Percentiles rank a stretch among this genome's conserved stretches.
These are phyloP conservation scores for Schizothorax lantsangensis DNA, from an alignment of 2,797 vertebrate species.

Conservation along the genomic window DNA sequence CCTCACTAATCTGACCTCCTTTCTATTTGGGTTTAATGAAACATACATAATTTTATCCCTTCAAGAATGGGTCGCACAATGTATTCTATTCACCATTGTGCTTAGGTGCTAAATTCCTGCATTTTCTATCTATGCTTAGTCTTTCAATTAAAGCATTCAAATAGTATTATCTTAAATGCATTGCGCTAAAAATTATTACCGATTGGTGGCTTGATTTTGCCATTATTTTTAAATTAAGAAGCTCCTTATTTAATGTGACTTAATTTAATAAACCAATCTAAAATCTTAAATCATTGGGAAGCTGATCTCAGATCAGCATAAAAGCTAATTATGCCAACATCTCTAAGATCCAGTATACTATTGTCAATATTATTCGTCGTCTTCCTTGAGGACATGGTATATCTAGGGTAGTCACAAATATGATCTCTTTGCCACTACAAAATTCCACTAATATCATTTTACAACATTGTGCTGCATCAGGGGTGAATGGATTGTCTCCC, in stretches of 20 bases:
- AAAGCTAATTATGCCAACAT: constrained; percentile 11
- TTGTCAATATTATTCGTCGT: constrained; percentile 9
- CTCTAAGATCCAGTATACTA: constrained; percentile 8
- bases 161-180: constrained; percentile 1
- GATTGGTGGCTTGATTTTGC: neutral
- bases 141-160: neutral
- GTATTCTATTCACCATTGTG: neutral
- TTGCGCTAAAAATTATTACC: neutral
- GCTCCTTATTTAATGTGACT: neutral
- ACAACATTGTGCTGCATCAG: constrained; percentile 39
- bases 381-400: constrained; percentile 41
- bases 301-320: constrained; percentile 1
- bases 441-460: constrained; percentile 19
- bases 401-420: constrained; percentile 3
- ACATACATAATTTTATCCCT: constrained; percentile 8
- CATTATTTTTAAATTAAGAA: neutral
- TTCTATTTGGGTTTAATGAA: constrained; percentile 22
- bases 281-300: neutral
- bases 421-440: constrained; percentile 23
- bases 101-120: constrained; percentile 18
- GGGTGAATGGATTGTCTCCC: constrained; percentile 31
- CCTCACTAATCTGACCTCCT: constrained; percentile 15
- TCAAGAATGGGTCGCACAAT: neutral
- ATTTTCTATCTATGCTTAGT: neutral
- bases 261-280: neutral